Conservation (phyloP, 2,888 invertebrate genomes). For the Spialia ferax region DNA sequence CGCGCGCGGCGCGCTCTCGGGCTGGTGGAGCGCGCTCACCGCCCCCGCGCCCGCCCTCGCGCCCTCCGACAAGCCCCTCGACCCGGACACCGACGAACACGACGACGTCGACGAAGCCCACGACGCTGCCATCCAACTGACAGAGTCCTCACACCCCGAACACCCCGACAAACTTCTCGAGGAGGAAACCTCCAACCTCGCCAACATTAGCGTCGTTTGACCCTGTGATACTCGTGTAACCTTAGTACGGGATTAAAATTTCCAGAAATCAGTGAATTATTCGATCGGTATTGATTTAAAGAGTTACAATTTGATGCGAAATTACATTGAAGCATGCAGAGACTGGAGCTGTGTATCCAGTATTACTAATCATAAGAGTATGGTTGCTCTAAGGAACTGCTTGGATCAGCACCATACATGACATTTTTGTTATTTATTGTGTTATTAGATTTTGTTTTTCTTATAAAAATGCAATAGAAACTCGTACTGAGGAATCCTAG, state of each 20-base stretch:
- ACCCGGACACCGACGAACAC: slow-evolving; percentile 44
- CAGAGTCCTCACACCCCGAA: slow-evolving; percentile 42
- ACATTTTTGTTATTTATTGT: not conserved
- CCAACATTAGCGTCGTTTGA: slow-evolving; percentile 68
- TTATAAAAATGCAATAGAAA: not conserved
- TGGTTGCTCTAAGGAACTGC: no score
- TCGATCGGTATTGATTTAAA: no score
- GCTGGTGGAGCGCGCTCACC: slow-evolving; percentile 94
- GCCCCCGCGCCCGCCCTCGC: slow-evolving; percentile 94
- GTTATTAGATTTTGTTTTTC: not conserved
- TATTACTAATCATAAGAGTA: no score
- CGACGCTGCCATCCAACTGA: slow-evolving; percentile 21
- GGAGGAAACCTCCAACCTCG: slow-evolving; percentile 55
- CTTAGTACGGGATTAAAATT: not conserved
- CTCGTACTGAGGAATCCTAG: not conserved
- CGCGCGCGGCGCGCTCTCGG: slow-evolving; percentile 88
- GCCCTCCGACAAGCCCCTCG: slow-evolving; percentile 45
- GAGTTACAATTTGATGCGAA: no score
- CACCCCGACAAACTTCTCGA: slow-evolving; percentile 73
- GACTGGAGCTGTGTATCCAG: no score
- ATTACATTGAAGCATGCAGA: no score
- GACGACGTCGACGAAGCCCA: slow-evolving; percentile 47
- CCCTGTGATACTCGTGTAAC: not conserved
- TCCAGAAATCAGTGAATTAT: not conserved
- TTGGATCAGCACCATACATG: no score